Conservation (phyloP, 1,140 invertebrate species). For the Neelides sp. region DNA sequence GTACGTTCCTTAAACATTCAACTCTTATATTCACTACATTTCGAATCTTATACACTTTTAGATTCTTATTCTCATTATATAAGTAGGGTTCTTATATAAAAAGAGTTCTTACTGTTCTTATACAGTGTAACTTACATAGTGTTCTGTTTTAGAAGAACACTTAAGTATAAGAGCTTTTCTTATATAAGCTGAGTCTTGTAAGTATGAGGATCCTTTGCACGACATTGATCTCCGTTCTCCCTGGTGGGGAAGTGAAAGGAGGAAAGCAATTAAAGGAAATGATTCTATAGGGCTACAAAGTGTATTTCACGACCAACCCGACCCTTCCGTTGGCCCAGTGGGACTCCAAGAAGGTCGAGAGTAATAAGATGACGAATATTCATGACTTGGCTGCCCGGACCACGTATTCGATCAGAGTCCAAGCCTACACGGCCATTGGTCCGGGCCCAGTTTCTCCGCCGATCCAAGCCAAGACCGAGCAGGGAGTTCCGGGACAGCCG, state of each 20-base stretch:
- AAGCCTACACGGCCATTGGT: conserved; percentile 71
- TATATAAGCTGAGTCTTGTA: not conserved
- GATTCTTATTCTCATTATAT: not conserved
- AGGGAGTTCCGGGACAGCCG: conserved; percentile 76
- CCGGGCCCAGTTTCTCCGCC: conserved; percentile 78
- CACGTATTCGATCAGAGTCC: conserved; percentile 82
- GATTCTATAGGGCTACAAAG: conserved; percentile 77
- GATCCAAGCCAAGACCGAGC: conserved; percentile 89
- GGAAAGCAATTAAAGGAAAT: not conserved
- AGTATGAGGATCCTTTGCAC: not conserved
- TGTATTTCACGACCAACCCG: conserved; percentile 86
- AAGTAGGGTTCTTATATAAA: no score
- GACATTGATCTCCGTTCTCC: not conserved
- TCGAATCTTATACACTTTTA: not conserved
- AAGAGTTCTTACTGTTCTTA: no score
- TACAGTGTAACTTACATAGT: no score
- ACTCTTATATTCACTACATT: not conserved
- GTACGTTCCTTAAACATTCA: conserved; percentile 43
- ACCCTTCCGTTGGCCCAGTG: conserved; percentile 73
- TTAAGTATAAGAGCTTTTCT: no score
- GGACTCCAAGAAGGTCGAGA: conserved; percentile 83
- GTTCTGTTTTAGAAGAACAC: no score
- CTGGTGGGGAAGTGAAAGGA: not conserved
- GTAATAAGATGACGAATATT: conserved; percentile 83
- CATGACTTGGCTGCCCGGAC: conserved; percentile 72